Conservation (phyloP, 2,888 invertebrate species). For the Diplolepis rosae region DNA sequence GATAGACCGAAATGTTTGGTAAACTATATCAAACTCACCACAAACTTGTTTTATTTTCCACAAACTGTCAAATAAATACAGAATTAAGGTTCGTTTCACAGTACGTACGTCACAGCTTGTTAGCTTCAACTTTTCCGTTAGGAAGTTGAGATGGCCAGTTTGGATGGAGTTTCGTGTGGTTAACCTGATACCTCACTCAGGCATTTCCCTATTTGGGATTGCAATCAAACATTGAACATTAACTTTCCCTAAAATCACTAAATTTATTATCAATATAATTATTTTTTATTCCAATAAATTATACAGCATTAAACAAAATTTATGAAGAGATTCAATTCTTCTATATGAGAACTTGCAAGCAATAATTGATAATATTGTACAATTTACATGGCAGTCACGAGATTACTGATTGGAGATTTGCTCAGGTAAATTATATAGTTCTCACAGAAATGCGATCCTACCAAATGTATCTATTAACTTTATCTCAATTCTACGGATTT, state of each 20-base stretch:
- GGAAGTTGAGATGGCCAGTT: slow-evolving; percentile 19
- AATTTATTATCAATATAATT: not conserved
- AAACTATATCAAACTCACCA: not conserved
- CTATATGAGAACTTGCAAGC: not conserved
- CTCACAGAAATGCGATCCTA: not conserved
- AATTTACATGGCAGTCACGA: slow-evolving; percentile 15
- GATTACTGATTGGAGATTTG: not conserved
- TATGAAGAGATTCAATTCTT: slow-evolving; percentile 1
- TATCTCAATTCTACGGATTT: not conserved
- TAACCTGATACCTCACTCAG: slow-evolving; percentile 14
- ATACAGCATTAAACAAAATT: not conserved
- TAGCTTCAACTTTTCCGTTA: not conserved
- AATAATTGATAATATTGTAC: slow-evolving; percentile 5
- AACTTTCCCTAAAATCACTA: not conserved
- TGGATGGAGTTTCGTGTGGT: slow-evolving; percentile 14
- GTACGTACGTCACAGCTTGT: not conserved
- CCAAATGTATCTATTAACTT: not conserved
- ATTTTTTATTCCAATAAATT: not conserved
- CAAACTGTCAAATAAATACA: not conserved
- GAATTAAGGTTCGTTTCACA: not conserved
- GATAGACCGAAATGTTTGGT: slow-evolving; percentile 9
- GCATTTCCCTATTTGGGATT: not conserved
- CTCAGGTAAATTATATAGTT: slow-evolving; percentile 18
- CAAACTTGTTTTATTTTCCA: too few species aligned
- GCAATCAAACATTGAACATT: not conserved